Conservation (phyloP, 2,797 vertebrate species). For the Champsocephalus gunnari region DNA sequence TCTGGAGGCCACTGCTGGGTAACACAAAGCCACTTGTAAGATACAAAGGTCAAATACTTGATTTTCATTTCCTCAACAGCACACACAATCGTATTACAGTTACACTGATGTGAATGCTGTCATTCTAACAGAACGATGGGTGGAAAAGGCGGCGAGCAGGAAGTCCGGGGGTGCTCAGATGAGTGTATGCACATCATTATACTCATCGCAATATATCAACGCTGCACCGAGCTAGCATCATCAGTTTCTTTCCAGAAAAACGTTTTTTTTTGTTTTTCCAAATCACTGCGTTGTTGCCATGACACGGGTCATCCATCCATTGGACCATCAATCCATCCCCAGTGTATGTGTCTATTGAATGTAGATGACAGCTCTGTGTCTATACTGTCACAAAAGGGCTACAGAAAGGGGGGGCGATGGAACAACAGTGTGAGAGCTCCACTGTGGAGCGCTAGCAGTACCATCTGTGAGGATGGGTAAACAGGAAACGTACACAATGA, state of each 20-base stretch:
- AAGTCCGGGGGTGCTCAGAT: slow-evolving; percentile 61
- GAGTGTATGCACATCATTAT: slow-evolving; percentile 76
- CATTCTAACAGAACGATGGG: slow-evolving; percentile 68
- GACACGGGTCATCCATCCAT: slow-evolving; percentile 76
- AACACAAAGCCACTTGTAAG: slow-evolving; percentile 77
- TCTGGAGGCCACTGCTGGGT: slow-evolving; percentile 54
- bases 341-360: slow-evolving; percentile 76
- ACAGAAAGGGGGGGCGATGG: slow-evolving; percentile 76
- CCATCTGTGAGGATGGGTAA: slow-evolving; percentile 84
- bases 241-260: slow-evolving; percentile 76
- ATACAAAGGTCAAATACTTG: slow-evolving; percentile 82
- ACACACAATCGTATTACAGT: slow-evolving; percentile 73
- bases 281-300: slow-evolving; percentile 80
- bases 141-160: slow-evolving; percentile 73
- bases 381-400: slow-evolving; percentile 80
- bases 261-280: slow-evolving; percentile 71
- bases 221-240: slow-evolving; percentile 59
- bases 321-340: slow-evolving; percentile 62
- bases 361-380: slow-evolving; percentile 83
- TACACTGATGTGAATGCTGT: slow-evolving; percentile 72
- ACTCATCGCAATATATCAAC: slow-evolving; percentile 63
- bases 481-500: slow-evolving; percentile 84
- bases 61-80: slow-evolving; percentile 82
- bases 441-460: slow-evolving; percentile 78
- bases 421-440: slow-evolving; percentile 78